Evolutionary conservation across 2,888 invertebrate species (phyloP).

Genomic region (Branchipolynoe longqiensis): DNA sequence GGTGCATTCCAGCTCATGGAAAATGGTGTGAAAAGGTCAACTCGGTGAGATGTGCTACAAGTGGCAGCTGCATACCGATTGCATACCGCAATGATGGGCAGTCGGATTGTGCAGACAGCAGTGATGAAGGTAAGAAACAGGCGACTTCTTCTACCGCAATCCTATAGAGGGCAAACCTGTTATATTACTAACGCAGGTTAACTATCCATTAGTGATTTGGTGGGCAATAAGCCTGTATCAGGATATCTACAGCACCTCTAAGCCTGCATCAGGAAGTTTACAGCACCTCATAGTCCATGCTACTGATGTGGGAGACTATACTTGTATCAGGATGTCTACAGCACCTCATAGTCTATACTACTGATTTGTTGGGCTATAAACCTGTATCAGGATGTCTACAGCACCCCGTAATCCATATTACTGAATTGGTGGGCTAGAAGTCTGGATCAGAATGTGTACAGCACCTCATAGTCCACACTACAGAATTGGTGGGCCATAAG

Average conservation of each 20-base stretch:
- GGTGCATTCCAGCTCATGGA: background rate
- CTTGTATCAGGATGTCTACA: too few species aligned
- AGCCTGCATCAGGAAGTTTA: background rate
- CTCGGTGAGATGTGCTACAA: background rate
- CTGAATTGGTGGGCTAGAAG: too few species aligned
- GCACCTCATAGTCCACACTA: too few species aligned
- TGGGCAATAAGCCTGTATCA: background rate
- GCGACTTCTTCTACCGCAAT: background rate
- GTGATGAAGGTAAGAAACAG: constrained; percentile 30
- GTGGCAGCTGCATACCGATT: constrained; percentile 16
- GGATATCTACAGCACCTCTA: background rate
- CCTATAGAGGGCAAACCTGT: background rate
- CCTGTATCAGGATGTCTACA: too few species aligned
- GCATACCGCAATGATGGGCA: background rate
- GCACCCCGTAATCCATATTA: too few species aligned
- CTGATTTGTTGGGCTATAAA: too few species aligned
- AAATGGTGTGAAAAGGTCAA: background rate
- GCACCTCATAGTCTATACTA: too few species aligned
- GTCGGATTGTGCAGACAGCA: background rate
- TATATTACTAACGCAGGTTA: background rate
- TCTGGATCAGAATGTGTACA: too few species aligned
- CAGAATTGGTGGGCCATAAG: too few species aligned
- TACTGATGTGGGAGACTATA: background rate
- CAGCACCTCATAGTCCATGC: background rate
- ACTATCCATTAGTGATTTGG: background rate